Percentiles rank a stretch among this genome's conserved stretches.
Evolutionary conservation across 2,888 invertebrate species (phyloP).

Genomic region (Caprella mutica): DNA sequence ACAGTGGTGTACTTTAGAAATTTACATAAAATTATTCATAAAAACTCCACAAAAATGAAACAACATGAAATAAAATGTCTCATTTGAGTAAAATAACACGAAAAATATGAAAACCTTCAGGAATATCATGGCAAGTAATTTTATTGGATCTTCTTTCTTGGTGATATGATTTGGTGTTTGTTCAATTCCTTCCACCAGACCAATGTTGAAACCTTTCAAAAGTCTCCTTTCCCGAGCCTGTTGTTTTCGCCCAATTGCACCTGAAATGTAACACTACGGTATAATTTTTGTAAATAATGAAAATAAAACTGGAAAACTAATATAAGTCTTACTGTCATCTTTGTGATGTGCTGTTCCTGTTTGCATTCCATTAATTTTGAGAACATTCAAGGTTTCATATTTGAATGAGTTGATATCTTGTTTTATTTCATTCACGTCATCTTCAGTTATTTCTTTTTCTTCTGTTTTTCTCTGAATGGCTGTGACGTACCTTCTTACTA

Average conservation of each 20-base stretch:
- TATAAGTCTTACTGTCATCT: constrained; percentile 10
- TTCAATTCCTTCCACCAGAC: constrained; percentile 29
- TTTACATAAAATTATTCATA: too few relatives aligned
- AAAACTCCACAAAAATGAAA: too few relatives aligned
- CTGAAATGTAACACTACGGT: constrained; percentile 7
- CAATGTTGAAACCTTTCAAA: constrained; percentile 34
- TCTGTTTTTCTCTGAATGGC: constrained; percentile 78
- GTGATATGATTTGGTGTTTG: neutral
- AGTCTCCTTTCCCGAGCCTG: constrained; percentile 29
- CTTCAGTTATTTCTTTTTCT: constrained; percentile 85
- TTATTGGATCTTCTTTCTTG: constrained; percentile 11
- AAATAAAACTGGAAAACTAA: neutral
- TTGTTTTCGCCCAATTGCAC: constrained; percentile 27
- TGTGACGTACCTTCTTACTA: constrained; percentile 81
- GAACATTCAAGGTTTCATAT: constrained; percentile 83
- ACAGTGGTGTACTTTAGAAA: too few relatives aligned
- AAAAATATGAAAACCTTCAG: too few relatives aligned
- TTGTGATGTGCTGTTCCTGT: constrained; percentile 42
- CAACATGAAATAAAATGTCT: too few relatives aligned
- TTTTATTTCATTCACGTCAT: constrained; percentile 94
- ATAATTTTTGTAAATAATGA: neutral
- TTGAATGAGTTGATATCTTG: constrained; percentile 92
- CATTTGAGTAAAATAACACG: too few relatives aligned
- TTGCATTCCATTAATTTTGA: constrained; percentile 75
- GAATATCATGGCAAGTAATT: constrained; percentile 3